Conservation (phyloP, 2,888 invertebrate genomes). For the Horisme vitalbata region DNA sequence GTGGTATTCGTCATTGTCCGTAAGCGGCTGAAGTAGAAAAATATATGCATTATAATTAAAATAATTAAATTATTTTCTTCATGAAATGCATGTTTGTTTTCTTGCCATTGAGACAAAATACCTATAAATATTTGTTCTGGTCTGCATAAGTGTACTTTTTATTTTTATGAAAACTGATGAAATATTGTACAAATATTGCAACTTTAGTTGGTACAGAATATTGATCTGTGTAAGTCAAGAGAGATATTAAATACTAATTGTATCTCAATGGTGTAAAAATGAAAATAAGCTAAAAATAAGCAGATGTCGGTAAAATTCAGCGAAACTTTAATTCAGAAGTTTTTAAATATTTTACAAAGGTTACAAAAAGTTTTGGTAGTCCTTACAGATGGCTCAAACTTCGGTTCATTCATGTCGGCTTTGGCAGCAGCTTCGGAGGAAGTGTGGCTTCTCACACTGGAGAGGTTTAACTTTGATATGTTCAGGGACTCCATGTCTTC, state of each 20-base stretch:
- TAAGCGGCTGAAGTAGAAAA: slow-evolving; percentile 51
- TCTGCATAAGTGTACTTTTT: too few relatives aligned
- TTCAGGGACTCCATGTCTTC: slow-evolving; percentile 71
- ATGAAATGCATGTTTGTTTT: too few relatives aligned
- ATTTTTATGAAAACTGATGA: slow-evolving; percentile 11
- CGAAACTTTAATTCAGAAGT: neutral
- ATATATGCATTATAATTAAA: too few relatives aligned
- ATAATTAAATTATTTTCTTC: too few relatives aligned
- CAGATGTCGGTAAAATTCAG: neutral
- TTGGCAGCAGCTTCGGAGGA: slow-evolving; percentile 53
- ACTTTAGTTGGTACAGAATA: slow-evolving; percentile 45
- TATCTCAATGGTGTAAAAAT: too few relatives aligned
- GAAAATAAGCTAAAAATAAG: too few relatives aligned
- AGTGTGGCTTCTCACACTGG: slow-evolving; percentile 60
- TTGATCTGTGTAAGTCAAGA: slow-evolving; percentile 30
- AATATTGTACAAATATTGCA: slow-evolving; percentile 6
- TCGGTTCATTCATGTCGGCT: slow-evolving; percentile 52
- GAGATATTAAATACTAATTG: too few relatives aligned
- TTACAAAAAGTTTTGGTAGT: neutral
- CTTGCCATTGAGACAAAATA: too few relatives aligned
- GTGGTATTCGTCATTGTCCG: slow-evolving; percentile 65
- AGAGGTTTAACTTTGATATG: slow-evolving; percentile 71
- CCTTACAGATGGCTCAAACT: slow-evolving; percentile 62
- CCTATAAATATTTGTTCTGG: too few relatives aligned
- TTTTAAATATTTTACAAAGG: neutral